These are phyloP conservation scores for Hemicentrotus pulcherrimus DNA, from an alignment of 35 echinoderm and acorn worm genomes.

Conservation along the genomic window DNA sequence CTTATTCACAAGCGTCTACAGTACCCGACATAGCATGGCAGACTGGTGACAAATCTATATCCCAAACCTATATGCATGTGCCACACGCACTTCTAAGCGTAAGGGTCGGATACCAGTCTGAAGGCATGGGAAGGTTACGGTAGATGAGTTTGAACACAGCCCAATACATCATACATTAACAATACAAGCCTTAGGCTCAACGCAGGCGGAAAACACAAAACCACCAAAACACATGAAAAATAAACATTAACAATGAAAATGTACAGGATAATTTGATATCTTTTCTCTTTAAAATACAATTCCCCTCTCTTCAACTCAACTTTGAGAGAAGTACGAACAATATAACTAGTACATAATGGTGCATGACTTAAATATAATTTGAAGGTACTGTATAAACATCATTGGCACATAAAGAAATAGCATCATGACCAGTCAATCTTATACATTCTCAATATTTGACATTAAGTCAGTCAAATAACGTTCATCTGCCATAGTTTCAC, in stretches of 20 bases:
- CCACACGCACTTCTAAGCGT: no score
- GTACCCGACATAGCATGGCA: not conserved
- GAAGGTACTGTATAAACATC: not conserved
- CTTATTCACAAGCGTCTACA: not conserved
- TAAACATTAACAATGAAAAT: constrained; percentile 35
- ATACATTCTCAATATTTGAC: not conserved
- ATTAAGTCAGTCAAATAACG: not conserved
- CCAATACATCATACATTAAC: not conserved
- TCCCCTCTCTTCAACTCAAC: not conserved
- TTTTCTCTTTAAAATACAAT: constrained; percentile 13
- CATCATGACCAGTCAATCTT: not conserved
- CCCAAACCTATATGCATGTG: not conserved
- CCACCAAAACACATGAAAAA: constrained; percentile 11
- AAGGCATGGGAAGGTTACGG: not conserved
- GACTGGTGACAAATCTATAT: not conserved
- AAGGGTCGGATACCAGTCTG: not conserved
- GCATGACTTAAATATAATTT: not conserved
- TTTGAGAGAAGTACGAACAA: not conserved
- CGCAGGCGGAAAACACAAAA: not conserved
- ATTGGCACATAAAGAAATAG: not conserved
- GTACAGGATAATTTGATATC: not conserved
- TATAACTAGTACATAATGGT: not conserved
- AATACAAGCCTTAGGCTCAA: constrained; percentile 31
- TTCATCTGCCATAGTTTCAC: no score
- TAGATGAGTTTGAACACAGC: not conserved